Evolutionary conservation across 2,113 vertebrate genomes (phyloP).

Genomic region (Mastomys natalensis): DNA sequence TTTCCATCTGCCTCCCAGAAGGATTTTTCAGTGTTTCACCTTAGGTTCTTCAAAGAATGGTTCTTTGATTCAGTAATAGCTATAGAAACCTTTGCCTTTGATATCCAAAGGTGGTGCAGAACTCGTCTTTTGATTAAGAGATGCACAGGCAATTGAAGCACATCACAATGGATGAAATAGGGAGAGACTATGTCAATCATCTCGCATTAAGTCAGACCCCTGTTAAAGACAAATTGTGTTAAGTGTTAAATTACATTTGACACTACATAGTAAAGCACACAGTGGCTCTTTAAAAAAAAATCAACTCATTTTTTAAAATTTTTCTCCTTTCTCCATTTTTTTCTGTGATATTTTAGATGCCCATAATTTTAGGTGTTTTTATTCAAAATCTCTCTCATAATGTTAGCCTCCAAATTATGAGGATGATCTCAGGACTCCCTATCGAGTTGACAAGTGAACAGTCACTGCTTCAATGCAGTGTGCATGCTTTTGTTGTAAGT

Average conservation of each 20-base stretch:
- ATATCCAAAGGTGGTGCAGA: slow-evolving; percentile 82
- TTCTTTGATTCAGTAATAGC: slow-evolving; percentile 87
- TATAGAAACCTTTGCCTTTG: slow-evolving; percentile 85
- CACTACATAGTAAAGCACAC: slow-evolving; percentile 67
- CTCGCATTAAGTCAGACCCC: slow-evolving; percentile 80
- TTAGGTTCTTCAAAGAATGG: slow-evolving; percentile 86
- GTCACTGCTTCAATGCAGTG: fast-evolving
- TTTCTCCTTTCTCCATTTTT: slow-evolving; percentile 8
- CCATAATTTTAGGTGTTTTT: not conserved
- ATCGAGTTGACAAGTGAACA: not conserved
- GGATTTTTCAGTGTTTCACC: slow-evolving; percentile 86
- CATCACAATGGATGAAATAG: slow-evolving; percentile 83
- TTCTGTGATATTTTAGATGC: not conserved
- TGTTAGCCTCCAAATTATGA: not conserved
- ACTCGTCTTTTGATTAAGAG: slow-evolving; percentile 88
- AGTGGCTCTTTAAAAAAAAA: not conserved
- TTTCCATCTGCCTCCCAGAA: slow-evolving; percentile 86
- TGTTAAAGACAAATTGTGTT: slow-evolving; percentile 71
- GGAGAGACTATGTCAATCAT: slow-evolving; percentile 75
- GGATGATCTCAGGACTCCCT: too few species aligned
- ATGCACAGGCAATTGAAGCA: slow-evolving; percentile 82
- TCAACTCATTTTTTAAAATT: not conserved
- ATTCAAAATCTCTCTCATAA: not conserved
- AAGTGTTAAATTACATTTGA: slow-evolving; percentile 67
- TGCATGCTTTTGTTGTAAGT: not conserved